These are phyloP conservation scores for Siphlonurus alternatus DNA, from an alignment of 2,888 invertebrate genomes.

Conservation along the genomic window DNA sequence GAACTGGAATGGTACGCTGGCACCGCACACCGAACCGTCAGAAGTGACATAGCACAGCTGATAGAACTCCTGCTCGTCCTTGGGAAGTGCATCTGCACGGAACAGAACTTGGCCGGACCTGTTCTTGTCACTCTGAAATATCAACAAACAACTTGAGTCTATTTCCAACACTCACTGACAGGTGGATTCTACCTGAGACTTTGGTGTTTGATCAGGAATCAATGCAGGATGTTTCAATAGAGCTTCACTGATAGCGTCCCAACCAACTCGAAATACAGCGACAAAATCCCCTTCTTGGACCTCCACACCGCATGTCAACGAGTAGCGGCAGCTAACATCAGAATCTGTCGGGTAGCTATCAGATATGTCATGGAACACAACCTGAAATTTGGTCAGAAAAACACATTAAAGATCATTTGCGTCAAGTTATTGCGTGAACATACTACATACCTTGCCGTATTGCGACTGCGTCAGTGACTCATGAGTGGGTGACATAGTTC, in stretches of 20 bases:
- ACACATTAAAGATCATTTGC: background rate
- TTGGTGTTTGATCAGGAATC: background rate
- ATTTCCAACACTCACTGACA: background rate
- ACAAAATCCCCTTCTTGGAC: conserved; percentile 11
- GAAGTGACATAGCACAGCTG: conserved; percentile 15
- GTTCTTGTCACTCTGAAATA: background rate
- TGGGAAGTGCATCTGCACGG: conserved; percentile 10
- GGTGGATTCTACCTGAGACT: background rate
- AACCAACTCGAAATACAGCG: conserved; percentile 14
- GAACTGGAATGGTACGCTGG: conserved; percentile 15
- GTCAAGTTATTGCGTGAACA: no score
- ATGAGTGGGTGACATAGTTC: background rate
- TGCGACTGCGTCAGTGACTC: background rate
- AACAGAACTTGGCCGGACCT: background rate
- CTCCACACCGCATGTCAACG: conserved; percentile 13
- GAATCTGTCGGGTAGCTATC: conserved; percentile 14
- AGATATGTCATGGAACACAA: conserved; percentile 15
- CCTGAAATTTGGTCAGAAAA: conserved; percentile 9
- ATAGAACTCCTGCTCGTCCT: conserved; percentile 14
- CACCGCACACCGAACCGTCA: conserved; percentile 13
- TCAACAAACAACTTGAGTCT: background rate
- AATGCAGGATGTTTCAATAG: conserved; percentile 11
- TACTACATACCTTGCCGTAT: background rate
- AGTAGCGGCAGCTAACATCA: conserved; percentile 14
- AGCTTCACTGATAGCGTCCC: conserved; percentile 12